Percentiles rank a stretch among this genome's conserved stretches.
phyloP scores from a whole-genome alignment of 2,888 invertebrate genomes.

The Ormyrus thymus region DNA sequence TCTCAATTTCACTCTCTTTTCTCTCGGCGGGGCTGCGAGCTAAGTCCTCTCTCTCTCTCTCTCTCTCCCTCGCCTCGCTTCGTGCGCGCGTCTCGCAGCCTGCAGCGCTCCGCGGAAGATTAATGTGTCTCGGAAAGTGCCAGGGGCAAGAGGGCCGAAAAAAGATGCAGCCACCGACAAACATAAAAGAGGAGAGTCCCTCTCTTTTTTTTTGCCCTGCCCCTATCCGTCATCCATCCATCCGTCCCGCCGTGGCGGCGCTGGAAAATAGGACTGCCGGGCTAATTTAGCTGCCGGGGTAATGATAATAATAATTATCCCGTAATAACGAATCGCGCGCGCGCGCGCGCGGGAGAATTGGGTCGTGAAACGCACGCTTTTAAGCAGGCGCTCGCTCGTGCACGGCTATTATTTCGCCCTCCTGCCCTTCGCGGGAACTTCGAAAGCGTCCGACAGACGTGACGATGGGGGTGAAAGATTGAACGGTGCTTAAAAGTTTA shows the following conservation, averaged over 20 bases:
- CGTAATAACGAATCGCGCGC: not conserved
- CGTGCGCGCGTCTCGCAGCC: not conserved
- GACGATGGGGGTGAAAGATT: no score
- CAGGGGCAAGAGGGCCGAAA: constrained; percentile 16
- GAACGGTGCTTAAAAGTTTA: no score
- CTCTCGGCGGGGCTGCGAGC: not conserved
- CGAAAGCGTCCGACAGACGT: no score
- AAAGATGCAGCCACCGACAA: constrained; percentile 9
- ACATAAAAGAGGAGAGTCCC: not conserved
- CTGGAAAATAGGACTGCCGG: not conserved
- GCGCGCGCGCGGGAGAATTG: not conserved
- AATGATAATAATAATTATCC: not conserved
- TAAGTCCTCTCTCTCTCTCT: not conserved
- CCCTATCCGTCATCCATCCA: not conserved
- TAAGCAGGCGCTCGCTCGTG: constrained; percentile 1
- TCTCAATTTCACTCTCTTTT: not conserved
- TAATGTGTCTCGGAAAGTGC: constrained; percentile 41
- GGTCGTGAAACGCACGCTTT: constrained; percentile 24
- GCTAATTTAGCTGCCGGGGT: not conserved
- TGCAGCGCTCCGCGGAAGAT: constrained; percentile 7
- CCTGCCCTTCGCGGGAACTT: not conserved
- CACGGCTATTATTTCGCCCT: not conserved
- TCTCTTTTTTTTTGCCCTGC: not conserved
- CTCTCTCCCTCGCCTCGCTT: not conserved
- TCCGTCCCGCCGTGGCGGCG: not conserved